A percentile compares a stretch with the other conserved stretches of the same genome.
These are phyloP conservation scores for Lytechinus variegatus DNA, from an alignment of 35 echinoderm and acorn worm genomes.

Conservation along the genomic window DNA sequence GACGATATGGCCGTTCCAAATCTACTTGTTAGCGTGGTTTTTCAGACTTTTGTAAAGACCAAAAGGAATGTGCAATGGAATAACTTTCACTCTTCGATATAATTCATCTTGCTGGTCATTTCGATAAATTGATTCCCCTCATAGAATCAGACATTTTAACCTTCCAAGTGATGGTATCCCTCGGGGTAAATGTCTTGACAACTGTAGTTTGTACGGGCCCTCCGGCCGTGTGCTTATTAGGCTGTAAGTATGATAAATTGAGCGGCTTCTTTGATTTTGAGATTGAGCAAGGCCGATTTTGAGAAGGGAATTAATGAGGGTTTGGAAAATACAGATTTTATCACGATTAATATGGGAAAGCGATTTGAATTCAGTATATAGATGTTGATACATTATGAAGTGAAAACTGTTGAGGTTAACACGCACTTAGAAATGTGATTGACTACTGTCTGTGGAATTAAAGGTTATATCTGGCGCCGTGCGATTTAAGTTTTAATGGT, in stretches of 20 bases:
- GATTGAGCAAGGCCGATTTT: not conserved
- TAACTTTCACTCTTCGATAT: conserved; percentile 4
- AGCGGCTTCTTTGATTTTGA: not conserved
- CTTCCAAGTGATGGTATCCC: not conserved
- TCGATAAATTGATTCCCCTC: not conserved
- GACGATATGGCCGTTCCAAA: not conserved
- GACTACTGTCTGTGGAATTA: too few species aligned
- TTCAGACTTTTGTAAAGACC: not conserved
- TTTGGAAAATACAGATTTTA: too few species aligned
- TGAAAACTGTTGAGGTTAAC: too few species aligned
- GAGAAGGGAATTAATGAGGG: too few species aligned
- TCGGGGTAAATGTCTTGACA: not conserved
- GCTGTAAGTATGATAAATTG: not conserved
- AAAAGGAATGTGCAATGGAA: not conserved
- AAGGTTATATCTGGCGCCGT: too few species aligned
- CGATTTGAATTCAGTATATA: too few species aligned
- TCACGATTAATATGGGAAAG: too few species aligned
- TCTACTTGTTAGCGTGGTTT: not conserved
- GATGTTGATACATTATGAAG: too few species aligned
- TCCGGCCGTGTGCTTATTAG: not conserved
- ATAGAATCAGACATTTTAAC: not conserved
- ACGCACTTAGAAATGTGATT: too few species aligned
- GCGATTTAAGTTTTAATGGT: too few species aligned
- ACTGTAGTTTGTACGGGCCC: not conserved
- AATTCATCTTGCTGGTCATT: not conserved